Evolutionary conservation across 2,797 vertebrate species (phyloP).

Genomic region (Crax fasciolata): DNA sequence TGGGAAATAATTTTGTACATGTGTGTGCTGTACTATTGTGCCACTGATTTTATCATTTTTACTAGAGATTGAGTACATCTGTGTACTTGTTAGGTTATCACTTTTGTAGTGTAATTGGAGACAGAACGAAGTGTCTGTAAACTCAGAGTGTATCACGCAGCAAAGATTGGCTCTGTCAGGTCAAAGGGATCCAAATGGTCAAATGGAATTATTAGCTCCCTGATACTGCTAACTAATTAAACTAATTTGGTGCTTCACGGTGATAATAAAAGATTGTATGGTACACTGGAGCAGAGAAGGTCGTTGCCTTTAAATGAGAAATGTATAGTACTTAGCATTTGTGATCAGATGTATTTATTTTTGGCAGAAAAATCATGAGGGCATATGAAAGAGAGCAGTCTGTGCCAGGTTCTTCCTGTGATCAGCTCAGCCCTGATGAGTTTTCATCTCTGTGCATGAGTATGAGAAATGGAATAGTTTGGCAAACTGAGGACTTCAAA

Average conservation of each 20-base stretch:
- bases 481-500: constrained; percentile 63
- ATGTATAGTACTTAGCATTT: constrained; percentile 59
- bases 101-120: background rate
- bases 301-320: constrained; percentile 61
- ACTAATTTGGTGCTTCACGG: constrained; percentile 17
- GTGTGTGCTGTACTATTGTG: background rate
- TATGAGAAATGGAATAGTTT: constrained; percentile 66
- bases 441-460: constrained; percentile 56
- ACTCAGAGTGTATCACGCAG: background rate
- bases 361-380: constrained; percentile 60
- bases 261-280: constrained; percentile 22
- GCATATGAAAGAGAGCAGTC: constrained; percentile 63
- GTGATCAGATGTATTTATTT: constrained; percentile 59
- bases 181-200: constrained; percentile 5
- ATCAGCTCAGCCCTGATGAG: constrained; percentile 64
- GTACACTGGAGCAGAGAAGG: constrained; percentile 30
- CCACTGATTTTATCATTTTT: background rate
- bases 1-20: background rate
- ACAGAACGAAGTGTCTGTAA: background rate
- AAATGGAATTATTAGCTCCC: constrained; percentile 6
- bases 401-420: constrained; percentile 71
- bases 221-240: constrained; percentile 30
- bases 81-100: background rate
- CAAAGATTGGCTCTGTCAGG: background rate
- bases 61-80: background rate